Evolutionary conservation across 2,113 vertebrate species (phyloP).

Genomic region (Lepidiolamprologus cunningtoni): DNA sequence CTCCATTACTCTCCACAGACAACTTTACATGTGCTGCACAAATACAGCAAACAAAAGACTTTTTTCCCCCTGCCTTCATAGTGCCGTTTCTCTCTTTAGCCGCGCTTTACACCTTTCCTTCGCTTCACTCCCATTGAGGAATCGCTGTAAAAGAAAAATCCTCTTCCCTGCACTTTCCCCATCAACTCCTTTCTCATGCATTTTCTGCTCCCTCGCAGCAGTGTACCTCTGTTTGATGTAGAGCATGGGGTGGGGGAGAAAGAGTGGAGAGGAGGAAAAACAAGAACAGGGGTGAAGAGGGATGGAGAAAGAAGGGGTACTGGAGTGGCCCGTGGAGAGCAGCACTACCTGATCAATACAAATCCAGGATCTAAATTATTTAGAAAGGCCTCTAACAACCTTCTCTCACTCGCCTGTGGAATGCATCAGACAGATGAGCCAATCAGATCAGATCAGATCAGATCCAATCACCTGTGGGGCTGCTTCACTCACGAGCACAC

Average conservation of each 20-base stretch:
- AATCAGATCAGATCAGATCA: conserved; percentile 54
- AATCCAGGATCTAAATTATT: conserved; percentile 70
- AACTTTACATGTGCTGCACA: background rate
- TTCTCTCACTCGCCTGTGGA: conserved; percentile 22
- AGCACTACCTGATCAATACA: conserved; percentile 64
- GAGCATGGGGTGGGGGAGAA: background rate
- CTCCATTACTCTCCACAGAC: conserved; percentile 25
- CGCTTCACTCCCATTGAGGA: conserved; percentile 1
- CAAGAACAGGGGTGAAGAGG: background rate
- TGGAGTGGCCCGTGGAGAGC: conserved; percentile 34
- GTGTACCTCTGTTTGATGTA: conserved; percentile 41
- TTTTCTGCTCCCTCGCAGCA: conserved; percentile 25
- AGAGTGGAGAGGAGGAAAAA: conserved; percentile 5
- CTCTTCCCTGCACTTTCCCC: conserved; percentile 16
- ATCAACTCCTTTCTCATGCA: conserved; percentile 14
- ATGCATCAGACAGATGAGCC: conserved; percentile 49
- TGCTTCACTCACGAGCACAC: conserved; percentile 24
- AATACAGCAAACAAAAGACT: background rate
- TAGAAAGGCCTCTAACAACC: conserved; percentile 45
- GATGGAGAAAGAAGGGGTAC: conserved; percentile 8
- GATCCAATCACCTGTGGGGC: conserved; percentile 60
- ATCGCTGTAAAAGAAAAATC: background rate
- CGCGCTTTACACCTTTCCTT: conserved; percentile 3
- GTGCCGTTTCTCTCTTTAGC: conserved; percentile 19
- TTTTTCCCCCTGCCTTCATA: background rate